Conservation (phyloP, 92 coral and sea anemone species). For the Bergia sp. region DNA sequence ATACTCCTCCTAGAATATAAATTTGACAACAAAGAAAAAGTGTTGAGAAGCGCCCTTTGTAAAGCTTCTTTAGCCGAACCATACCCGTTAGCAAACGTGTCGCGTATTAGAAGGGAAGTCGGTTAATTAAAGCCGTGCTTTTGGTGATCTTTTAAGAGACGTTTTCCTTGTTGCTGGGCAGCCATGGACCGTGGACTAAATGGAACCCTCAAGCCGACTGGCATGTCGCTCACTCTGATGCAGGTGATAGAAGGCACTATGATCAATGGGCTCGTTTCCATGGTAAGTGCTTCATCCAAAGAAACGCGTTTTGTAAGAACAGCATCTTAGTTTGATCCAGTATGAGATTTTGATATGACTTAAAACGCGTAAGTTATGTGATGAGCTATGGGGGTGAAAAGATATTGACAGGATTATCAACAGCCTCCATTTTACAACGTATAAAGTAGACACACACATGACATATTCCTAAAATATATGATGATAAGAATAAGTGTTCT, state of each 20-base stretch:
- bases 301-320: not conserved
- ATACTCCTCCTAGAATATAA: not conserved
- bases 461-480: not conserved
- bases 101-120: not conserved
- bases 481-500: no score
- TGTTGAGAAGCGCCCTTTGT: not conserved
- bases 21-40: slow-evolving; percentile 2
- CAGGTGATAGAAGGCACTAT: not conserved
- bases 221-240: not conserved
- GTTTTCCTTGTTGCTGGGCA: not conserved
- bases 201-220: not conserved
- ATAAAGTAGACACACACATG: not conserved
- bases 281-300: not conserved
- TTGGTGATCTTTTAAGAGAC: not conserved
- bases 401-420: no score
- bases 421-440: not conserved
- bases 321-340: not conserved
- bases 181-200: not conserved
- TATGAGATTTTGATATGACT: not conserved
- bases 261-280: slow-evolving; percentile 8
- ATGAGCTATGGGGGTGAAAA: not conserved
- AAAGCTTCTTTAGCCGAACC: not conserved
- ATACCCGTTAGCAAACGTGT: not conserved
- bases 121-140: not conserved
- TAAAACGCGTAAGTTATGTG: not conserved